Conservation (phyloP, 2,113 vertebrate genomes). For the Xenotilapia flavipinnis region DNA sequence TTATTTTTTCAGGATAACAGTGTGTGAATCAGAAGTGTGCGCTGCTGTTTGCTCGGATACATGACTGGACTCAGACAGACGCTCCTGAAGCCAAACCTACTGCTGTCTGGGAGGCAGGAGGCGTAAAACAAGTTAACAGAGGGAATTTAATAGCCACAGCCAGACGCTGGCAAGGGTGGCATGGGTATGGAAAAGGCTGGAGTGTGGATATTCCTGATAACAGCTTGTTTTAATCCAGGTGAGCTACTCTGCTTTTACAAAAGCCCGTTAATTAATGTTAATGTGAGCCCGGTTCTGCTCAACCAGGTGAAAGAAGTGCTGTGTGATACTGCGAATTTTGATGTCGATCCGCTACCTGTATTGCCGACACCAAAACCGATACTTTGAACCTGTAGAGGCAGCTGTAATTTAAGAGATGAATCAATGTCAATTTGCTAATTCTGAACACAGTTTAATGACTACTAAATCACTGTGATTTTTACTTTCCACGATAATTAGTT, state of each 20-base stretch:
- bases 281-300: neutral
- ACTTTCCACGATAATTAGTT: neutral
- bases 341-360: neutral
- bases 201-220: conserved; percentile 59
- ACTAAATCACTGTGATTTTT: neutral
- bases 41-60: neutral
- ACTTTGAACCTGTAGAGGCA: neutral
- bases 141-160: conserved; percentile 26
- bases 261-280: neutral
- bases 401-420: neutral
- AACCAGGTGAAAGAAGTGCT: neutral
- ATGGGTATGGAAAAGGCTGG: conserved; percentile 51
- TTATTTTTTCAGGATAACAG: neutral
- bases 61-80: neutral
- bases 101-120: neutral
- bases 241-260: neutral
- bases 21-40: neutral
- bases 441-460: neutral
- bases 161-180: conserved; percentile 42
- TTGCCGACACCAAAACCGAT: neutral
- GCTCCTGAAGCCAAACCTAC: conserved; percentile 10
- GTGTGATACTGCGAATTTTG: neutral
- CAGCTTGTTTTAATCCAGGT: conserved; percentile 53
- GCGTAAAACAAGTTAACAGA: neutral
- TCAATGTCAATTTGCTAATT: neutral